A percentile compares a stretch with the other conserved stretches of the same genome.
phyloP scores from a whole-genome alignment of 2,888 invertebrate species.

The Podotricha telesiphe region DNA sequence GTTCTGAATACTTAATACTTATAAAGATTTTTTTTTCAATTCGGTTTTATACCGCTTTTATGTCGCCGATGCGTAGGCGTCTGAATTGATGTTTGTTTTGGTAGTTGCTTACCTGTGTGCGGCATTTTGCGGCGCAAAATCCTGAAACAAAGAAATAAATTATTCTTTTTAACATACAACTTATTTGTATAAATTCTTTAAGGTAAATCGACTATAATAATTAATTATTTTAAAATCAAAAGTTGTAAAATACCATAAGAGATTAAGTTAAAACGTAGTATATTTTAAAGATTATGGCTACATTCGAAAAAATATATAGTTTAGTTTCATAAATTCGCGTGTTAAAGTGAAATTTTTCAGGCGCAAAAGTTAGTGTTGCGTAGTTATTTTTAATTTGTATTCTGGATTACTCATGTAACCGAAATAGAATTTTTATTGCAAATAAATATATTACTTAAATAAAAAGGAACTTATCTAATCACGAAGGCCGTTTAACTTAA shows the following conservation, averaged over 20 bases:
- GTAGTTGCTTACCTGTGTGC: slow-evolving; percentile 67
- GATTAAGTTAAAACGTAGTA: neutral
- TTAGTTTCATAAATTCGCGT: slow-evolving; percentile 27
- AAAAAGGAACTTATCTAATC: slow-evolving; percentile 40
- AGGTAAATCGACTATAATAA: neutral
- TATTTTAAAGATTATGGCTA: neutral
- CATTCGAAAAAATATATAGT: neutral
- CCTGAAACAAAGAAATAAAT: slow-evolving; percentile 49
- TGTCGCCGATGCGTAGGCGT: slow-evolving; percentile 46
- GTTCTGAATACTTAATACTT: slow-evolving; percentile 60
- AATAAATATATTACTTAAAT: slow-evolving; percentile 29
- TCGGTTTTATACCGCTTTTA: slow-evolving; percentile 40
- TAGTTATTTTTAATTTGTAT: slow-evolving; percentile 29
- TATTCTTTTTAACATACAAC: slow-evolving; percentile 24
- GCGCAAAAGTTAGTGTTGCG: slow-evolving; percentile 29
- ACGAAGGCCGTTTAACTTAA: slow-evolving; percentile 35
- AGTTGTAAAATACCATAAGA: neutral
- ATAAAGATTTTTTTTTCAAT: slow-evolving; percentile 43
- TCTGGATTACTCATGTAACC: slow-evolving; percentile 16
- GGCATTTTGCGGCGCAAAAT: slow-evolving; percentile 60
- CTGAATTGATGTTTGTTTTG: slow-evolving; percentile 38
- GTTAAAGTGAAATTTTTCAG: slow-evolving; percentile 29
- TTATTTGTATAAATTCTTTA: slow-evolving; percentile 8
- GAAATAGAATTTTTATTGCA: slow-evolving; percentile 38
- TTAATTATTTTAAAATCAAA: neutral